These are phyloP conservation scores for Stichopus horrens DNA, from an alignment of 53 echinoderm and acorn worm genomes.

Conservation along the genomic window DNA sequence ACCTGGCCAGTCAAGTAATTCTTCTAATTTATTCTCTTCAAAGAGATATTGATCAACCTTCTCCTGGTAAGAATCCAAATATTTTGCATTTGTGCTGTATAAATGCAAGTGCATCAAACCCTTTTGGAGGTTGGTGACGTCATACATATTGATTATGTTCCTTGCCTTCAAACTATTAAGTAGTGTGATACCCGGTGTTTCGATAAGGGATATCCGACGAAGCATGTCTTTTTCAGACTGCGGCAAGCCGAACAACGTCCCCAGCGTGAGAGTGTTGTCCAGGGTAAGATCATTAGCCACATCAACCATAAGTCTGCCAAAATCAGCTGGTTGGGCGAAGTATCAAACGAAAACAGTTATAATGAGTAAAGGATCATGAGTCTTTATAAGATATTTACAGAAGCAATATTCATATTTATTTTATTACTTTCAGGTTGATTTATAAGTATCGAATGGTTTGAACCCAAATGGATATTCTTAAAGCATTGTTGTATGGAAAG, in stretches of 20 bases:
- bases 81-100: not conserved
- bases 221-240: not conserved
- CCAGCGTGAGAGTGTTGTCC: not conserved
- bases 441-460: too few relatives aligned
- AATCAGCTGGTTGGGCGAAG: not conserved
- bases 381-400: too few relatives aligned
- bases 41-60: not conserved
- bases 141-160: not conserved
- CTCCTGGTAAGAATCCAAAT: not conserved
- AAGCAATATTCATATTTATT: too few relatives aligned
- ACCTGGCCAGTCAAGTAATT: constrained; percentile 3
- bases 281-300: not conserved
- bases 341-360: too few relatives aligned
- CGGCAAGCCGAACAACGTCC: not conserved
- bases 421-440: too few relatives aligned
- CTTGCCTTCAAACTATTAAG: not conserved
- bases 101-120: not conserved
- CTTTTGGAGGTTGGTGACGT: not conserved
- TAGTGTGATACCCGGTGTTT: not conserved
- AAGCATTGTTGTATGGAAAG: too few relatives aligned
- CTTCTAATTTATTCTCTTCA: not conserved
- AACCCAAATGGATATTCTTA: too few relatives aligned
- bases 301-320: not conserved
- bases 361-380: too few relatives aligned
- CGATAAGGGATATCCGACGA: not conserved